Evolutionary conservation across 2,113 vertebrate genomes (phyloP).

Genomic region (Melanotaenia duboulayi): DNA sequence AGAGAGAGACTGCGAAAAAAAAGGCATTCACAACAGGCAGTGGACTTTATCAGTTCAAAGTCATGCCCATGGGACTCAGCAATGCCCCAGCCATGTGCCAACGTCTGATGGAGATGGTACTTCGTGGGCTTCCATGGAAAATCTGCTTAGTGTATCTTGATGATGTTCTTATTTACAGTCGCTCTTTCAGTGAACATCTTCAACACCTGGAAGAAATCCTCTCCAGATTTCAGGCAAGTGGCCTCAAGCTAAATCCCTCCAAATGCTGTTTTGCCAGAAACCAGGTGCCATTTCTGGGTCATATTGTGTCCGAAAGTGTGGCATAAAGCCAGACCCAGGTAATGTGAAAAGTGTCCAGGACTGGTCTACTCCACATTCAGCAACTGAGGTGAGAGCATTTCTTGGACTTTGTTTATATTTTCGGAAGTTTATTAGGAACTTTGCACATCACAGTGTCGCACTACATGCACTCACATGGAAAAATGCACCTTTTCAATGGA

Average conservation of each 20-base stretch:
- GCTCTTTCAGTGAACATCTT: conserved; percentile 10
- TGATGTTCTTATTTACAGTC: conserved; percentile 15
- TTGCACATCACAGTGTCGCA: no score
- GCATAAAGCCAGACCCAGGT: no score
- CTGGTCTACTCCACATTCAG: no score
- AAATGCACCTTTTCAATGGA: no score
- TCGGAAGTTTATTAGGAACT: no score
- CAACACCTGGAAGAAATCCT: conserved; percentile 20
- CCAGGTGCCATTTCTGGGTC: conserved; percentile 6
- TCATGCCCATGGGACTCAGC: conserved; percentile 18
- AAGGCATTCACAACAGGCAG: no score
- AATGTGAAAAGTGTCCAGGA: no score
- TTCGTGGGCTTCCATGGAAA: conserved; percentile 32
- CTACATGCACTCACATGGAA: no score
- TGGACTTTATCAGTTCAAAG: no score
- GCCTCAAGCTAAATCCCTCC: conserved; percentile 42
- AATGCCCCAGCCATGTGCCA: neutral
- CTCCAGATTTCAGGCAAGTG: conserved; percentile 7
- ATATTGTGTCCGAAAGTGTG: conserved; percentile 29
- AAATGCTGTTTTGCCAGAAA: no score
- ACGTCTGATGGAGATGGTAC: conserved; percentile 2
- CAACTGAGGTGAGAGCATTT: no score
- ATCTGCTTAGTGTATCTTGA: conserved; percentile 35
- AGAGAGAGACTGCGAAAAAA: conserved; percentile 1
- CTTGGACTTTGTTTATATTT: no score